Base-by-base conservation (phyloP, 2,888 invertebrate genomes). In the Leptinotarsa peninsularis region DNA sequence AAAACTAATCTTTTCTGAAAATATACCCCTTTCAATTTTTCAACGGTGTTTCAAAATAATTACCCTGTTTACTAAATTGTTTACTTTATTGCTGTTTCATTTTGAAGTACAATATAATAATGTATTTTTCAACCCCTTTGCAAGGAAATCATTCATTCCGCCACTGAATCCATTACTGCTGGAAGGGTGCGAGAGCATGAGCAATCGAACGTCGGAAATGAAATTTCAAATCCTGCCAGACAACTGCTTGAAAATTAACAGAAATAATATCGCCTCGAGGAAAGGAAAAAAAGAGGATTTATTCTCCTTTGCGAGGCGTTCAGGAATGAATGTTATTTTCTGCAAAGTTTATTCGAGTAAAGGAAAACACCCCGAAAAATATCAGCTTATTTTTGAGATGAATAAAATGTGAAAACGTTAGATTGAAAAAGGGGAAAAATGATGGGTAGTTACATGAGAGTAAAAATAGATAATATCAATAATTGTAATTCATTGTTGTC, bases 121-220 rank as follows among this genome's bases (percentile, higher is more conserved):
- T n/a, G 5, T 52, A 52, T 52, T n/a, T 17, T 17, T 15, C n/a
- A 52, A 52, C 4, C 52, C 52, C 17, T 17, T 15, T 52, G 15
- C 4, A 10, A 52, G n/a, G 4, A 52, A 17, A 52, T n/a, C 1
- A 52, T 52, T n/a, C 4, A 52, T n/a, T 17, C n/a, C 52, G 52
- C 52, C 52, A 17, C 52, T 52, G 52, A 15, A 52, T 52, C 52
- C 52, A 52, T 52, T 52, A 52, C 14, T 17, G 7, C 52, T 52
- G 52, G n/a, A 52, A 52, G 52, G 52, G 52, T 52, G 52, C n/a
- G 52, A 52, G 1, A 49, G 21, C 49, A 67, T 15, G 27, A 43
- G 49, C 80, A 81, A 78, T 81, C 79, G 79, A 78, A 78, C 71
- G 72, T 76, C 75, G 80, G 79, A 81, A 80, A 82, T 82, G 80